phyloP scores from a whole-genome alignment of 1,140 invertebrate genomes.

The Drosophila bocqueti region DNA sequence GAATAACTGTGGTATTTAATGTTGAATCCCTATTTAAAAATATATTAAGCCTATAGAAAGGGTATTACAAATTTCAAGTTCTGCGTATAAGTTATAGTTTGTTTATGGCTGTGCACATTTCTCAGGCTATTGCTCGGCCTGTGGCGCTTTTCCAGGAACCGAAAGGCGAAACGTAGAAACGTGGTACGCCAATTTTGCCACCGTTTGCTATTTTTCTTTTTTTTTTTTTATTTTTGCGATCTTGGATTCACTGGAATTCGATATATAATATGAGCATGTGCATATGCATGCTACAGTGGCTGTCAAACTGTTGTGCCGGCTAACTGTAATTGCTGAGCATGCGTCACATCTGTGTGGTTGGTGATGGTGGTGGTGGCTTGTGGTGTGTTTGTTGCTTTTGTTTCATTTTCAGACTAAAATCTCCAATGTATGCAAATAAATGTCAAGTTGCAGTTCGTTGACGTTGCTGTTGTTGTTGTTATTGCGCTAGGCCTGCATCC shows the following conservation, averaged over 20 bases:
- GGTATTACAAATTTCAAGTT: background rate
- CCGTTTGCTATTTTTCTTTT: constrained; percentile 34
- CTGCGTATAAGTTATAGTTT: background rate
- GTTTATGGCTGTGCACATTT: constrained; percentile 15
- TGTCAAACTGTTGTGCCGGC: constrained; percentile 21
- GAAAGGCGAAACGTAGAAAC: constrained; percentile 20
- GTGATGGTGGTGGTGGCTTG: background rate
- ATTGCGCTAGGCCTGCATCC: constrained; percentile 38
- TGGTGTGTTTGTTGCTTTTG: constrained; percentile 8
- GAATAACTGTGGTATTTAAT: background rate
- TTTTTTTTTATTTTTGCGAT: constrained; percentile 3
- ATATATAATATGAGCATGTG: constrained; percentile 7
- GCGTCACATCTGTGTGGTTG: constrained; percentile 37
- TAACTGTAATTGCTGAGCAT: constrained; percentile 49
- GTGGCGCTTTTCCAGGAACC: constrained; percentile 38
- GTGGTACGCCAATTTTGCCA: constrained; percentile 31
- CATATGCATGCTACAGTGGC: constrained; percentile 13
- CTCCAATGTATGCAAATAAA: constrained; percentile 35
- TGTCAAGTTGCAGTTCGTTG: constrained; percentile 52
- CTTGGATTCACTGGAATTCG: constrained; percentile 28
- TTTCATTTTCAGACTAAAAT: constrained; percentile 13
- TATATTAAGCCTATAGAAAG: background rate
- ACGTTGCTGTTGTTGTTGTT: constrained; percentile 28
- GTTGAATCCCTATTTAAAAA: background rate
- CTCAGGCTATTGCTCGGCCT: constrained; percentile 22